A percentile compares a stretch with the other conserved stretches of the same genome.
phyloP scores from a whole-genome alignment of 2,113 vertebrate genomes.

The Phocoena sinus region DNA sequence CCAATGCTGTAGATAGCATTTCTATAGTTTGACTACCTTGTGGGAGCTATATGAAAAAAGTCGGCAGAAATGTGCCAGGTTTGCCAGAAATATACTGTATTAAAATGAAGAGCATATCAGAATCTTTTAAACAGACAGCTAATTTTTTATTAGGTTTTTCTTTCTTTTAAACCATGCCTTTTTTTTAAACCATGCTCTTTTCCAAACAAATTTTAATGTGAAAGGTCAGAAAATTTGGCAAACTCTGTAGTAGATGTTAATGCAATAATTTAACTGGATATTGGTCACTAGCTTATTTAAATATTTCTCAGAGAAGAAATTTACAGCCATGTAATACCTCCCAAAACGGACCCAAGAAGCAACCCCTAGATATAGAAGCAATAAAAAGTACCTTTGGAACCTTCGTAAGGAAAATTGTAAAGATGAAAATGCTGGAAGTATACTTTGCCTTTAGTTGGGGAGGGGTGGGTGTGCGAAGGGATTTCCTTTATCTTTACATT shows the following conservation, averaged over 20 bases:
- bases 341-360: background rate
- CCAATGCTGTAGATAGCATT: background rate
- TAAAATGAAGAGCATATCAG: background rate
- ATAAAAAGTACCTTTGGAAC: background rate
- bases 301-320: slow-evolving; percentile 23
- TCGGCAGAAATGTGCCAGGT: background rate
- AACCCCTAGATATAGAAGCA: background rate
- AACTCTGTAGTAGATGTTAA: background rate
- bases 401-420: background rate
- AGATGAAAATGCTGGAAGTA: background rate
- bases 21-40: background rate
- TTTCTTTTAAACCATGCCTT: background rate
- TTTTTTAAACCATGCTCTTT: background rate
- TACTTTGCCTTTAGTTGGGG: background rate
- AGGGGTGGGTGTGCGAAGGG: too few species aligned
- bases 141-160: background rate
- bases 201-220: slow-evolving; percentile 17
- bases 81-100: background rate
- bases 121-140: background rate
- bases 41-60: background rate
- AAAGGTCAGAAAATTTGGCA: slow-evolving; percentile 1
- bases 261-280: slow-evolving; percentile 15
- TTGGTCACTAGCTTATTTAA: background rate
- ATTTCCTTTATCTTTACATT: background rate
- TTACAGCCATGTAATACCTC: background rate